Percentiles rank a stretch among this genome's conserved stretches.
These are phyloP conservation scores for Meloidogyne hapla DNA, from an alignment of 1,140 invertebrate genomes.

Conservation along the genomic window DNA sequence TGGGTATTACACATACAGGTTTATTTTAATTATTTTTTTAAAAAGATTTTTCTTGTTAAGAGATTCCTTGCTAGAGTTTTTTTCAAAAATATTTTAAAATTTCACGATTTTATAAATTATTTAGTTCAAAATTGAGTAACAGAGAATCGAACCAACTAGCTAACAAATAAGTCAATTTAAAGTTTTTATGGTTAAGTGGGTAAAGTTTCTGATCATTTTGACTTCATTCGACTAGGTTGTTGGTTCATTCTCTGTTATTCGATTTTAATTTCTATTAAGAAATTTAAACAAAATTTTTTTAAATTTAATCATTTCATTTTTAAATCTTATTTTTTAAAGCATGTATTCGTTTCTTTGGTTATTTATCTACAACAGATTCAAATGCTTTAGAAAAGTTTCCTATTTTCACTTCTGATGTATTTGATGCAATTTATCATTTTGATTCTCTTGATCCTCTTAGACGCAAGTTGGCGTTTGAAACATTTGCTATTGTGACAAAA, in stretches of 20 bases:
- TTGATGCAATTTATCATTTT: constrained; percentile 23
- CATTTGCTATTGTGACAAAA: constrained; percentile 16
- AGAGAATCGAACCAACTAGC: no score
- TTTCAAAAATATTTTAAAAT: no score
- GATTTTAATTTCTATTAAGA: constrained; percentile 3
- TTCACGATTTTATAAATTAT: no score
- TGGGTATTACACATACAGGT: constrained; percentile 25
- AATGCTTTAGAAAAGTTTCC: constrained; percentile 16
- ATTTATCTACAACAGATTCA: constrained; percentile 21
- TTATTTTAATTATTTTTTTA: background rate
- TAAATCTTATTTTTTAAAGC: background rate
- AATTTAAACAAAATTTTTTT: no score
- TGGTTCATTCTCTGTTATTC: background rate
- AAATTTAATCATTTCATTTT: background rate
- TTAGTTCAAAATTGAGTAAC: no score
- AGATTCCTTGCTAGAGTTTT: no score
- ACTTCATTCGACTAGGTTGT: no score
- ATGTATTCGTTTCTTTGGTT: constrained; percentile 26
- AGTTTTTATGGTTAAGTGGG: no score
- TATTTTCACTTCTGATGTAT: constrained; percentile 13
- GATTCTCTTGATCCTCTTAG: constrained; percentile 16
- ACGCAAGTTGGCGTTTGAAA: constrained; percentile 22
- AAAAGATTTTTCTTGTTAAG: no score
- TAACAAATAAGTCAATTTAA: no score
- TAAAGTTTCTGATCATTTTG: no score